phyloP scores from a whole-genome alignment of 2,888 invertebrate genomes.

The Thalpophila matura region DNA sequence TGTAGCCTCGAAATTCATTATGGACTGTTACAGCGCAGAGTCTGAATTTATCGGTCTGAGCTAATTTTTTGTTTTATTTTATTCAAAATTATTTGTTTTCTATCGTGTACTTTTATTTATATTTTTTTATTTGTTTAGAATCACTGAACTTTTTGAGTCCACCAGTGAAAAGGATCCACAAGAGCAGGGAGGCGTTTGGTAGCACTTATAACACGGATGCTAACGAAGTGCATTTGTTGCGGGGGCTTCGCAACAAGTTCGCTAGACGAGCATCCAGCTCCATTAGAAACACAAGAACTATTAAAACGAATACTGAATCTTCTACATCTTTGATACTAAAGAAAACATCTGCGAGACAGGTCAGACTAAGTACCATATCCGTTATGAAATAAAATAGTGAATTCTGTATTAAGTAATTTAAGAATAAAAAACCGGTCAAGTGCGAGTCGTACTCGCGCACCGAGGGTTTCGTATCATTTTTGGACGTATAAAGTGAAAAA shows the following conservation, averaged over 20 bases:
- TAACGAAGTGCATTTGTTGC: constrained; percentile 40
- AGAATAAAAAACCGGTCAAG: too few relatives aligned
- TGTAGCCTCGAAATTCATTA: constrained; percentile 69
- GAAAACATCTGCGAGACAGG: constrained; percentile 69
- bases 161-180: constrained; percentile 68
- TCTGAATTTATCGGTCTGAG: constrained; percentile 75
- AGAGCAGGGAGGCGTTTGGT: constrained; percentile 39
- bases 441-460: too few relatives aligned
- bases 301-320: constrained; percentile 22
- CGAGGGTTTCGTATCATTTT: too few relatives aligned
- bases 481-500: too few relatives aligned
- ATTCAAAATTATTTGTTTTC: constrained; percentile 36
- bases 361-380: constrained; percentile 25
- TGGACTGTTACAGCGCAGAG: constrained; percentile 74
- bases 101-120: constrained; percentile 59
- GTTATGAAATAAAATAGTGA: background rate
- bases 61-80: constrained; percentile 50
- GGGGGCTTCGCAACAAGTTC: constrained; percentile 27
- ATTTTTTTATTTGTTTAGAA: constrained; percentile 77
- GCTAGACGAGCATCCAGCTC: background rate
- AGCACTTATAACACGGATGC: constrained; percentile 28
- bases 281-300: constrained; percentile 15
- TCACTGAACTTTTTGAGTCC: constrained; percentile 77
- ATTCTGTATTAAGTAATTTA: too few relatives aligned
- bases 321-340: constrained; percentile 69